phyloP scores from a whole-genome alignment of 2,797 vertebrate species.

The Rhodeus uyekii region DNA sequence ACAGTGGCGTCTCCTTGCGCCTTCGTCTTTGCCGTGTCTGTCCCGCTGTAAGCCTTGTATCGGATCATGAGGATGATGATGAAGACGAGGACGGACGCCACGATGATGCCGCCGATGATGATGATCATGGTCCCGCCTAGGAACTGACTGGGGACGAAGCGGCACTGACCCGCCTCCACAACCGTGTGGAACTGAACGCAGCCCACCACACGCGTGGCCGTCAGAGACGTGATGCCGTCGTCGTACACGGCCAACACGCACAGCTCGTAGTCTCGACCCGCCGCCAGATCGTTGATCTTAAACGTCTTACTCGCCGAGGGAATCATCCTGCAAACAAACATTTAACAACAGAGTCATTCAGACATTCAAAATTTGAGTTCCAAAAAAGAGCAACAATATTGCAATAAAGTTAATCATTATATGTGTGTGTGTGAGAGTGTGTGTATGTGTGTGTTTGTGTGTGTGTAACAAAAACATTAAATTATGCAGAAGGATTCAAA shows the following conservation, averaged over 20 bases:
- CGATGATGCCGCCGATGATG: slow-evolving; percentile 86
- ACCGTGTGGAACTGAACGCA: slow-evolving; percentile 90
- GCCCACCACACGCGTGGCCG: slow-evolving; percentile 86
- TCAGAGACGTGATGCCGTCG: slow-evolving; percentile 86
- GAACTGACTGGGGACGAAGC: slow-evolving; percentile 87
- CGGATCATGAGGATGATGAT: slow-evolving; percentile 96
- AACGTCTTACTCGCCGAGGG: slow-evolving; percentile 89
- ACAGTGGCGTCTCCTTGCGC: slow-evolving; percentile 52
- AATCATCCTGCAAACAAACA: slow-evolving; percentile 82
- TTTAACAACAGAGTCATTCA: slow-evolving; percentile 47
- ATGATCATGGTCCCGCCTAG: slow-evolving; percentile 88
- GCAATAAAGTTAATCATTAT: too few relatives aligned
- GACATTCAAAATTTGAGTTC: background rate
- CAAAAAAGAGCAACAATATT: background rate
- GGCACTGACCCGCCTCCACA: slow-evolving; percentile 81
- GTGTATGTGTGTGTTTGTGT: too few relatives aligned
- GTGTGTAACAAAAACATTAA: background rate
- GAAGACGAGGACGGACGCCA: slow-evolving; percentile 88
- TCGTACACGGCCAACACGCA: slow-evolving; percentile 89
- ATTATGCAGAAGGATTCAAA: background rate
- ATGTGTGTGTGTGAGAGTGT: too few relatives aligned
- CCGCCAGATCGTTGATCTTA: slow-evolving; percentile 88
- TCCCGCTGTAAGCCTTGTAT: slow-evolving; percentile 88
- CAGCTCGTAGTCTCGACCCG: slow-evolving; percentile 87
- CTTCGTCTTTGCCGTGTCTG: slow-evolving; percentile 75